phyloP scores from a whole-genome alignment of 2,888 invertebrate species.

The Siphlonurus alternatus region DNA sequence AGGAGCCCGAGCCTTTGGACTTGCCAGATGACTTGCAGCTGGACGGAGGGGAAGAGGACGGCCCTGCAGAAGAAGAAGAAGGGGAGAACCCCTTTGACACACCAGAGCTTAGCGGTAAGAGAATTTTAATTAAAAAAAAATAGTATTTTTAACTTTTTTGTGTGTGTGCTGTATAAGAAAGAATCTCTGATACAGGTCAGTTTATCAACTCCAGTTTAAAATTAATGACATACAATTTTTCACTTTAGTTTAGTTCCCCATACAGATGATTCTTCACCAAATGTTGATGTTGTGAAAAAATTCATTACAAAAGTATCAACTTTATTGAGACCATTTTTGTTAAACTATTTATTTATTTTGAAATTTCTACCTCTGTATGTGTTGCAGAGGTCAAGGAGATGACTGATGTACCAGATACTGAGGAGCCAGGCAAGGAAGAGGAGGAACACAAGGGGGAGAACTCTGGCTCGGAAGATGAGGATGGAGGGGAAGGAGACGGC shows the following conservation, averaged over 20 bases:
- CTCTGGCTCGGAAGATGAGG: conserved; percentile 28
- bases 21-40: conserved; percentile 73
- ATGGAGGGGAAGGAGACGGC: conserved; percentile 33
- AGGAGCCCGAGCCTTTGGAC: conserved; percentile 74
- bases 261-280: no score
- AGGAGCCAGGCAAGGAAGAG: conserved; percentile 22
- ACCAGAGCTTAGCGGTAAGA: conserved; percentile 60
- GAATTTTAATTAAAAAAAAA: no score
- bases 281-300: no score
- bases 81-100: conserved; percentile 77
- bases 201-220: no score
- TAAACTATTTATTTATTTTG: not conserved
- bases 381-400: not conserved
- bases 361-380: not conserved
- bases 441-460: conserved; percentile 20
- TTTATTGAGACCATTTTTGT: no score
- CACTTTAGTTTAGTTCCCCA: no score
- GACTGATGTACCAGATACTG: conserved; percentile 16
- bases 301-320: no score
- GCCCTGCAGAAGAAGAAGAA: conserved; percentile 38
- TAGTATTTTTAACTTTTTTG: not conserved
- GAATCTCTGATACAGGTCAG: not conserved
- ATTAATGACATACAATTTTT: no score
- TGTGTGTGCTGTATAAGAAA: no score
- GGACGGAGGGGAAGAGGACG: conserved; percentile 50